Evolutionary conservation across 2,888 invertebrate genomes (phyloP).

Genomic region (Galerucella nymphaeae): DNA sequence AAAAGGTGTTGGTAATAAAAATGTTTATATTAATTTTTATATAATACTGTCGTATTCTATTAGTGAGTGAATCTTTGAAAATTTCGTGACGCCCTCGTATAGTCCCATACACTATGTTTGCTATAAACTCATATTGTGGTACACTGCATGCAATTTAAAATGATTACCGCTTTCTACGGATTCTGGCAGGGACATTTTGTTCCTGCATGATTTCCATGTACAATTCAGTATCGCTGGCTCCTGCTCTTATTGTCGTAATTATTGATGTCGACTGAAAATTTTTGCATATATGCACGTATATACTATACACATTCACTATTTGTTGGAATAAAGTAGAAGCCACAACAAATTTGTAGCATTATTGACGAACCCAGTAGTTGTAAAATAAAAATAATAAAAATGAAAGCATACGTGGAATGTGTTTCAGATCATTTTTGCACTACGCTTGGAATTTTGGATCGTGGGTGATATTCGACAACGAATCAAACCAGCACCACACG

Average conservation of each 20-base stretch:
- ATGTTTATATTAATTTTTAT: too few relatives aligned
- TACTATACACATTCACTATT: conserved; percentile 21
- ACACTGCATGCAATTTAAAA: conserved; percentile 56
- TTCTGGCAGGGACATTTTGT: conserved; percentile 42
- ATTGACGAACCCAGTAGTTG: background rate
- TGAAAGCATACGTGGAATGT: too few relatives aligned
- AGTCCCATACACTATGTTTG: conserved; percentile 40
- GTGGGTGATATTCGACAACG: too few relatives aligned
- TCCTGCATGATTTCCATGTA: conserved; percentile 39
- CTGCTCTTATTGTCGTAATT: conserved; percentile 34
- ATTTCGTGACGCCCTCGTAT: background rate
- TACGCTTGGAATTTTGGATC: too few relatives aligned
- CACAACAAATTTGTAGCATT: conserved; percentile 12
- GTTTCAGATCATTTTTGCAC: too few relatives aligned
- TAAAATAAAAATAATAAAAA: background rate
- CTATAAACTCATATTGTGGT: conserved; percentile 57
- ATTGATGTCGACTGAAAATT: conserved; percentile 33
- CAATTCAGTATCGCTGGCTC: conserved; percentile 33
- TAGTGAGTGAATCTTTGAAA: background rate
- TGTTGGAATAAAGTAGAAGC: conserved; percentile 25
- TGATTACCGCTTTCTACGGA: conserved; percentile 49
- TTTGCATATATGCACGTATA: conserved; percentile 22
- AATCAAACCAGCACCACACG: too few relatives aligned
- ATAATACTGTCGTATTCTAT: too few relatives aligned
- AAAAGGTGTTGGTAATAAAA: too few relatives aligned